Conservation (phyloP, 2,888 invertebrate species). For the Stomorhina lunata region DNA sequence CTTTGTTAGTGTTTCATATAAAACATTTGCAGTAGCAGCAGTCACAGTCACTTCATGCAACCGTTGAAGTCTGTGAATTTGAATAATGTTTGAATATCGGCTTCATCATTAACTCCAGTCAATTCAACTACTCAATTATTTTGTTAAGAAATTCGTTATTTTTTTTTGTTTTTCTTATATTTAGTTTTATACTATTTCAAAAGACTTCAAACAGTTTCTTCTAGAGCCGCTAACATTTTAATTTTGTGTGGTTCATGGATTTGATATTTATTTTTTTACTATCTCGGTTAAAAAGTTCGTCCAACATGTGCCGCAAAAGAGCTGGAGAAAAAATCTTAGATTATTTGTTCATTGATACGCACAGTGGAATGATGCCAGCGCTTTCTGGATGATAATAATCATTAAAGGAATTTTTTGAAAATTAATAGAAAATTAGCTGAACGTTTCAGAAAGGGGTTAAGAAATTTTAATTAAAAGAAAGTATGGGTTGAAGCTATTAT, state of each 20-base stretch:
- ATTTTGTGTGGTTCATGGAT: slow-evolving; percentile 34
- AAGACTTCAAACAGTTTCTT: slow-evolving; percentile 1
- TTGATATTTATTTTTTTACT: neutral
- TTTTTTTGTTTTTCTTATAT: neutral
- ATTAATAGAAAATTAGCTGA: neutral
- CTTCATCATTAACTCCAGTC: slow-evolving; percentile 48
- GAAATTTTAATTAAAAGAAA: too few relatives aligned
- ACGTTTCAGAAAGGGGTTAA: neutral
- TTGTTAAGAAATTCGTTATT: slow-evolving; percentile 32
- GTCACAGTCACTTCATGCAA: too few relatives aligned
- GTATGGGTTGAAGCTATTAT: too few relatives aligned
- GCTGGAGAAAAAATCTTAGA: neutral
- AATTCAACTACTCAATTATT: slow-evolving; percentile 58
- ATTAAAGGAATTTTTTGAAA: neutral
- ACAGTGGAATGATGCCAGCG: neutral
- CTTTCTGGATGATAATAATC: slow-evolving; percentile 9
- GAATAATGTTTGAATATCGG: slow-evolving; percentile 63
- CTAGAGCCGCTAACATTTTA: slow-evolving; percentile 33
- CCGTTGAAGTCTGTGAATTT: slow-evolving; percentile 60
- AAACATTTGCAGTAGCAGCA: neutral
- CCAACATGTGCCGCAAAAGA: slow-evolving; percentile 23
- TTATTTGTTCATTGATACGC: neutral
- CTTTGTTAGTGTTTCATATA: slow-evolving; percentile 66
- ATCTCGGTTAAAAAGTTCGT: neutral
- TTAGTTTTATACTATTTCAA: slow-evolving; percentile 38